phyloP scores from a whole-genome alignment of 35 echinoderm and acorn worm species.

The Anneissia japonica region DNA sequence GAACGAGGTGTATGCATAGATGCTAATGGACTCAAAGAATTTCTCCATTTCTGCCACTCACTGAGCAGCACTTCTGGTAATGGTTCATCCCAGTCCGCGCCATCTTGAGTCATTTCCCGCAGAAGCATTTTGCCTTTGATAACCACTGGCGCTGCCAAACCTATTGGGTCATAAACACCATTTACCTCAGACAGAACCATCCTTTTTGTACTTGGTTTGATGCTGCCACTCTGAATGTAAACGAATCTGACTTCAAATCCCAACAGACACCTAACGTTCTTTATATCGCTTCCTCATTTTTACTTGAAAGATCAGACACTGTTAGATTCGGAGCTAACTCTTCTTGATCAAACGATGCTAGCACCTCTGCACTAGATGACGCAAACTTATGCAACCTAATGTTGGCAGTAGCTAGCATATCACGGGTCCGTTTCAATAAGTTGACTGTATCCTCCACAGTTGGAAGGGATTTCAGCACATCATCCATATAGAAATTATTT shows the following conservation, averaged over 20 bases:
- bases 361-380: slow-evolving; percentile 23
- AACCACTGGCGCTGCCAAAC: slow-evolving; percentile 31
- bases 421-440: slow-evolving; percentile 26
- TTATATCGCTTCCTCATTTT: slow-evolving; percentile 2
- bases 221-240: slow-evolving; percentile 21
- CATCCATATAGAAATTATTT: slow-evolving; percentile 40
- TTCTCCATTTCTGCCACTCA: slow-evolving; percentile 18
- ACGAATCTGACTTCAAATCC: slow-evolving; percentile 18
- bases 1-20: slow-evolving; percentile 27
- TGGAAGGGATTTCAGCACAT: slow-evolving; percentile 20
- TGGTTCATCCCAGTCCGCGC: slow-evolving; percentile 25
- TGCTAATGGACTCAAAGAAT: slow-evolving; percentile 4
- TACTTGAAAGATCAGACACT: too few relatives aligned
- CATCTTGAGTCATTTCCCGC: slow-evolving; percentile 7
- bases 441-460: slow-evolving; percentile 40
- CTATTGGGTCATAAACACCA: slow-evolving; percentile 38
- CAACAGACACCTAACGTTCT: slow-evolving; percentile 37
- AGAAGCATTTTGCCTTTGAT: slow-evolving; percentile 45
- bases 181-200: slow-evolving; percentile 25
- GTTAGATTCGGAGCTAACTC: slow-evolving; percentile 40
- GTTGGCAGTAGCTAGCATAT: slow-evolving; percentile 44
- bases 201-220: neutral
- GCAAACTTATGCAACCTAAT: slow-evolving; percentile 39
- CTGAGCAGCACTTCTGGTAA: neutral
- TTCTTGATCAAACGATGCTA: slow-evolving; percentile 33